Evolutionary conservation across 2,113 vertebrate genomes (phyloP), one percentile per base, ranked within the genome.

Genomic region (Ginglymostoma cirratum): DNA sequence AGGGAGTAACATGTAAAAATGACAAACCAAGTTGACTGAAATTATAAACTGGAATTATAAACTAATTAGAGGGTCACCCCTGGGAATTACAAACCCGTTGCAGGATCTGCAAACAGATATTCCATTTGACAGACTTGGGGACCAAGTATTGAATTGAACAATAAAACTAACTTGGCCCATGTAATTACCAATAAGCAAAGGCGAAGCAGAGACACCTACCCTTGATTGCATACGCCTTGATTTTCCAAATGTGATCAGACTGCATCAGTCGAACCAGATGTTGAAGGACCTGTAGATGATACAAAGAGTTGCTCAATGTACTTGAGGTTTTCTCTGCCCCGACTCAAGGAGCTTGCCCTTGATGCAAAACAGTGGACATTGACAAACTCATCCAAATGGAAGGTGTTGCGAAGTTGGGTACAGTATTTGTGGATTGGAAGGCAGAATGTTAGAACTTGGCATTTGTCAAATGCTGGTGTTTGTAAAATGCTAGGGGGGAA

Each of bases 221-320:
- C 97, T 96, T 97, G 96, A 98, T 98, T 95, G 98, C 98, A 95
- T 96, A 97, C 52, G 98, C 97, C 96, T 97, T 98, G 96, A 98
- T 97, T 96, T 98, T 97, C 97, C 98, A 98, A 48, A 96, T 96
- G 21, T 97, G 97, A 96, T 98, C 98, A 96, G 96, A 96, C 96
- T 98, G 96, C 96, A 97, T 97, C 95, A 98, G 94, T 7, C 96
- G 66, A 76, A 96, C 93, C 38, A 97, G 96, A 30, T 96, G 95
- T 94, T 96, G 90, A 86, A 97, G 92, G 65, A 97, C 96, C 97
- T 97, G 93, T 87, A 93, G 92, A 30, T 80, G 23, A 95, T 92
- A 96, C 23, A 83, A 76, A 95, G 2, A 15, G 27, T 14, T 67
- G 65, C n/a, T 55, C 38, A 83, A 89, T 19, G 38, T 38, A 24